A percentile compares a stretch with the other conserved stretches of the same genome.
phyloP scores from a whole-genome alignment of 2,113 vertebrate genomes.

The Paramisgurnus dabryanus region DNA sequence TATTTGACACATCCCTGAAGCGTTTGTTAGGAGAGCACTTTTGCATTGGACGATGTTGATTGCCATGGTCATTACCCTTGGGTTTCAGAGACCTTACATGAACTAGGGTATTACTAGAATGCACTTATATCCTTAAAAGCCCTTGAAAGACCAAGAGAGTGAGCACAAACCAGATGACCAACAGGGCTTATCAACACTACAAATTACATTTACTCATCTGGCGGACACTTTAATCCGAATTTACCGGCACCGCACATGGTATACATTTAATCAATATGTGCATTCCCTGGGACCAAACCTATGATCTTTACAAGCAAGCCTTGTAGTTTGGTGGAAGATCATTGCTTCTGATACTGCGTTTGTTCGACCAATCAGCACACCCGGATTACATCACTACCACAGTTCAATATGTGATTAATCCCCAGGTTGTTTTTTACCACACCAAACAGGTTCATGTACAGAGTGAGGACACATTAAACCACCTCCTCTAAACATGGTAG shows the following conservation, averaged over 20 bases:
- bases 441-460: not conserved
- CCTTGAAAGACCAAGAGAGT: not conserved
- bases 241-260: no score
- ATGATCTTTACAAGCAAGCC: not conserved
- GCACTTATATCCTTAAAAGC: not conserved
- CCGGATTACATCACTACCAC: conserved; percentile 22
- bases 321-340: not conserved
- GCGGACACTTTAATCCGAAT: no score
- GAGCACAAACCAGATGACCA: not conserved
- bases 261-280: no score
- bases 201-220: no score
- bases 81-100: conserved; percentile 13
- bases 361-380: conserved; percentile 4
- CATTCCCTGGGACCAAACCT: no score
- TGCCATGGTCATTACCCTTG: conserved; percentile 25
- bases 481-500: conserved; percentile 11
- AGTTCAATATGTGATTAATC: conserved; percentile 36
- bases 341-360: not conserved
- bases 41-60: conserved; percentile 17
- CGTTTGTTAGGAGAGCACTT: conserved; percentile 15
- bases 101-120: conserved; percentile 5
- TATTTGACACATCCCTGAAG: not conserved
- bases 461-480: conserved; percentile 8
- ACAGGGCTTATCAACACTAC: no score
- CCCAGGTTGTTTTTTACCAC: conserved; percentile 12